Base-by-base conservation (phyloP, 2,797 vertebrate genomes). In the Cottoperca gobio region DNA sequence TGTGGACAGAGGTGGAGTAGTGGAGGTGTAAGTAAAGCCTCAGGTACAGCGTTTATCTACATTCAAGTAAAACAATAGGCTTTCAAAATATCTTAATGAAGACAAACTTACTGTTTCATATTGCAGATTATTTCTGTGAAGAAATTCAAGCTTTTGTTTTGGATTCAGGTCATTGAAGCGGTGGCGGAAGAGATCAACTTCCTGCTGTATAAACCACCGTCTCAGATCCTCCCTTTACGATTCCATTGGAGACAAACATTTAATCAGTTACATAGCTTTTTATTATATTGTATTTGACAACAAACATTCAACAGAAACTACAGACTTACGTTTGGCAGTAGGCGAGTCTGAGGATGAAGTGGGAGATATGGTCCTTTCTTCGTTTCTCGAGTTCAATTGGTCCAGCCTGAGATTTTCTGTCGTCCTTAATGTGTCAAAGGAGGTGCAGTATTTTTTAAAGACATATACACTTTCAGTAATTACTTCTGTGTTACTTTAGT, bases 171-270 rank as follows among this genome's bases (percentile, higher is more conserved):
- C 12, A 23, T 3, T 85, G 84, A 99, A 99, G 58, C 96, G 97
- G 23, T 94, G 96, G 42, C 96, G 95, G 79, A 99, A 97, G 17
- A 99, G 94, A 91, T 99, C 98, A 81, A 99, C 95, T 92, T 99
- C 98, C 87, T 99, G 98, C 76, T 99, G 98, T 83, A 99, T 98
- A 86, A 99, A 99, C 98, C 98, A 99, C 17, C 98, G 95, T 35
- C 97, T 95, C 59, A 99, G 95, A 75, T 99, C 98, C 86, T 99
- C 98, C 40, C 98, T 99, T 83, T 19, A 92, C 86, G 13, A 79
- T 16, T 11, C 0, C 6, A 78, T 33, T 24, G 2, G 19, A 65
- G 77, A 75, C 8, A 62, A 65, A 70, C 0, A 40, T n/a, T 24
- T 19, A n/a, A 54, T 70, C 3, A 42, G 5, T 5, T 37, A 7